Percentiles rank a stretch among this genome's conserved stretches.
phyloP scores from a whole-genome alignment of 2,113 vertebrate genomes.

The Nothocercus julius region DNA sequence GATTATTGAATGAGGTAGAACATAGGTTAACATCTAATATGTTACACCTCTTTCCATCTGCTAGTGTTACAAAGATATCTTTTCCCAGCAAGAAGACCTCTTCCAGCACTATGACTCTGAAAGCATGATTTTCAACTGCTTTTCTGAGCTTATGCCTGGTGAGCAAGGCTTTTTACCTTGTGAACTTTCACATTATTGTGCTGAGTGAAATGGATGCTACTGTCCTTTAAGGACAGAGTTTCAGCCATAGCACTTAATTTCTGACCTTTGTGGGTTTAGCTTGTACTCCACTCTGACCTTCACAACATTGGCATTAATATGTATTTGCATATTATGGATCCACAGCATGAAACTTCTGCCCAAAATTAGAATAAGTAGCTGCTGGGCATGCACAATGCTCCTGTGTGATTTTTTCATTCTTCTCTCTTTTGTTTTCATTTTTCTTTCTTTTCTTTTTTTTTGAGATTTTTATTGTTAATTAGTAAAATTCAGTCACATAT shows the following conservation, averaged over 20 bases:
- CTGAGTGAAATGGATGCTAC: conserved; percentile 4
- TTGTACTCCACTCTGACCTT: conserved; percentile 30
- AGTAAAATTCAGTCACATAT: neutral
- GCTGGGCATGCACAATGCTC: neutral
- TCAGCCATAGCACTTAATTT: conserved; percentile 49
- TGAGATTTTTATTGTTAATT: neutral
- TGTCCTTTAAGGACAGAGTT: conserved; percentile 46
- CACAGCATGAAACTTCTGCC: neutral
- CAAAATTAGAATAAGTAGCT: neutral
- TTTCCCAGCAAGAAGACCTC: neutral
- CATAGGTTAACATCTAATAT: neutral
- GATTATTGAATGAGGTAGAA: neutral
- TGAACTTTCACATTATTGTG: conserved; percentile 47
- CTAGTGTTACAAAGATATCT: neutral
- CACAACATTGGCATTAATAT: conserved; percentile 6
- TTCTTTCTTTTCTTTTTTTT: neutral
- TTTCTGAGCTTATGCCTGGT: conserved; percentile 5
- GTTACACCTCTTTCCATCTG: neutral
- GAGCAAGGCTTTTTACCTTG: conserved; percentile 10
- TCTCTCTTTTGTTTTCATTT: neutral
- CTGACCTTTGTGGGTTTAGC: conserved; percentile 35
- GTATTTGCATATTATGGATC: conserved; percentile 33
- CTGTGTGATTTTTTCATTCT: neutral
- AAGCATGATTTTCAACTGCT: conserved; percentile 27
- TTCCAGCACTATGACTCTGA: neutral